Evolutionary conservation across 30 jellyfish, hydroid and myxozoan species (phyloP).

Genomic region (Nemopilema nomurai): DNA sequence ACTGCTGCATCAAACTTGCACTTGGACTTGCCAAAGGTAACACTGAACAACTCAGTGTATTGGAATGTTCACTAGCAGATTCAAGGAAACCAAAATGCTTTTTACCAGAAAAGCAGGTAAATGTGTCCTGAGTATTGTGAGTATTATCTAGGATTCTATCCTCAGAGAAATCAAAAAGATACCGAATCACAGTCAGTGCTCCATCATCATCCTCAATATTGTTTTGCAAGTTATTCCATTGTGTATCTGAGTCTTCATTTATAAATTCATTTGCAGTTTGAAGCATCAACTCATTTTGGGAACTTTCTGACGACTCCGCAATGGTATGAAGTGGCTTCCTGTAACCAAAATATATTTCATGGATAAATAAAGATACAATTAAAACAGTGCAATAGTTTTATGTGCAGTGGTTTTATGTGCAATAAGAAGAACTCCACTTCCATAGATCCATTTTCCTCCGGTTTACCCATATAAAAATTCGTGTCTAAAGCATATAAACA

Average conservation of each 20-base stretch:
- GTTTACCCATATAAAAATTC: too few relatives aligned
- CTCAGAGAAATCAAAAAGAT: conserved; percentile 20
- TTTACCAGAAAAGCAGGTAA: background rate
- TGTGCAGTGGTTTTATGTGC: too few relatives aligned
- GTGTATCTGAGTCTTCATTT: background rate
- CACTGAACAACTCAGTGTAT: background rate
- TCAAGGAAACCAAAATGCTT: background rate
- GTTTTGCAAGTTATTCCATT: background rate
- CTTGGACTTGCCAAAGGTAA: conserved; percentile 43
- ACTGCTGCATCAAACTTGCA: conserved; percentile 59
- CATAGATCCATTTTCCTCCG: too few relatives aligned
- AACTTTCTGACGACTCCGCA: conserved; percentile 48
- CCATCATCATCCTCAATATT: conserved; percentile 16
- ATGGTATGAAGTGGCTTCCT: conserved; percentile 76
- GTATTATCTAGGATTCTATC: background rate
- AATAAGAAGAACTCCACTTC: too few relatives aligned
- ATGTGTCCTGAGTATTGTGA: background rate
- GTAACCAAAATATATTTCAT: conserved; percentile 1
- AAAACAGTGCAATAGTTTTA: background rate
- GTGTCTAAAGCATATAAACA: too few relatives aligned
- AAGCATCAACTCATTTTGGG: conserved; percentile 30
- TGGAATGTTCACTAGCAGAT: background rate
- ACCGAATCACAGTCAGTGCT: conserved; percentile 4
- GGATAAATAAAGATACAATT: background rate
- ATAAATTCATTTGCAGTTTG: background rate